Conservation (phyloP, 2,113 vertebrate species). For the Sceloporus undulatus region DNA sequence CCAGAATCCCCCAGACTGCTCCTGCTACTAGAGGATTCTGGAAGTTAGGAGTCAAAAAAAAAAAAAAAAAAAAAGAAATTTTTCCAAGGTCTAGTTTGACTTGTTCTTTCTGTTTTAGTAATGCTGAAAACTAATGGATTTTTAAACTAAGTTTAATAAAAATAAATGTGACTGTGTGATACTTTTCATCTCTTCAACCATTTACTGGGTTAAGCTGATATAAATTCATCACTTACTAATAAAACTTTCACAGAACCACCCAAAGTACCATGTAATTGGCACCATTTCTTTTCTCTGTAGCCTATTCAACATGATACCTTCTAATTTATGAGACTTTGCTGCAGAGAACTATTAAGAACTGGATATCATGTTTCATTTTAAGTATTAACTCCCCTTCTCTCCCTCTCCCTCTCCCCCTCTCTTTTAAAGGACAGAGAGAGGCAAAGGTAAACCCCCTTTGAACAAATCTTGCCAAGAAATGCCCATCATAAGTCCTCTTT, state of each 20-base stretch:
- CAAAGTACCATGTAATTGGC: neutral
- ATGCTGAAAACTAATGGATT: neutral
- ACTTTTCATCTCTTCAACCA: neutral
- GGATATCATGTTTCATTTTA: neutral
- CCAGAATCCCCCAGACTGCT: too few species aligned
- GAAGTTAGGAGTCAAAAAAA: too few species aligned
- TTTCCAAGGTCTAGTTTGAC: too few species aligned
- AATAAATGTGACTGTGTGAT: neutral
- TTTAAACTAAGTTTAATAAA: neutral
- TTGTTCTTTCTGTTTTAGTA: too few species aligned
- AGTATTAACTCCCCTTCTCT: neutral
- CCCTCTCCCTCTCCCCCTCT: too few species aligned
- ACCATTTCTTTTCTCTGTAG: neutral
- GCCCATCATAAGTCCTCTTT: too few species aligned
- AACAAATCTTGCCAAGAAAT: neutral
- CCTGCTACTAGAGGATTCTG: too few species aligned
- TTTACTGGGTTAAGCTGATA: too few species aligned
- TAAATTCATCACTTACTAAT: neutral
- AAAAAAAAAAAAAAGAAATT: too few species aligned
- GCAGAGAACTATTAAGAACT: neutral
- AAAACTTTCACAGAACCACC: neutral
- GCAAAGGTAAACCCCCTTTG: neutral
- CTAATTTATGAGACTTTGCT: neutral
- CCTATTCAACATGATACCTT: neutral
- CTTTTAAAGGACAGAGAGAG: neutral